Evolutionary conservation across 2,888 invertebrate species (phyloP), one percentile per base, ranked within the genome.

Genomic region (Diaprepes abbreviatus): DNA sequence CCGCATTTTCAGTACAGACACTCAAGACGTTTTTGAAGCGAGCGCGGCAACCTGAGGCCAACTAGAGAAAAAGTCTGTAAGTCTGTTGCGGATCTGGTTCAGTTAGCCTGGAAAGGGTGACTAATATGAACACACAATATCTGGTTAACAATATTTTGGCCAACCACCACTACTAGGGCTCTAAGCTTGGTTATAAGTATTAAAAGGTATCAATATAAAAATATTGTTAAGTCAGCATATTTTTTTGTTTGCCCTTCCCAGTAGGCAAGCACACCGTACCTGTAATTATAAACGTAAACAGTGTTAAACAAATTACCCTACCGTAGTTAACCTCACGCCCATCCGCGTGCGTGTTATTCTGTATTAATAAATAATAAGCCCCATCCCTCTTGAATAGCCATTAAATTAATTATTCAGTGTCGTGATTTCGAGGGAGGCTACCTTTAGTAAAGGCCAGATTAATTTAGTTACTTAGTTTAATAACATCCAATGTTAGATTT

Each of bases 321-420:
- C 43, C 19, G 43, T 28, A 60, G 52, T 66, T 60, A 54, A 21
- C 40, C 60, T 60, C 69, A 70, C 65, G 43, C 70, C 70, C 60
- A 54, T 19, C 50, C 33, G 55, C 35, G 66, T 70, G 70, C 70
- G 70, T 70, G 70, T 65, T 70, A 66, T 48, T 66, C 60, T 48
- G 40, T 66, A 66, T 70, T 70, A 70, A 70, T 70, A 70, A 70
- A 66, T 70, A 70, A 70, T 70, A 70, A 70, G 64, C 64, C 58
- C 62, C 70, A 70, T 66, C 66, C 70, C 65, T 66, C 62, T 62
- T 62, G 62, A 63, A 63, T 68, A 40, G 48, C 68, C 68, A 68
- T 68, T 68, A 68, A 58, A 68, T 63, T 68, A 68, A 68, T 68
- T 68, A 68, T 68, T 63, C 68, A 68, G 58, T 63, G 68, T 68